Evolutionary conservation across 2,113 vertebrate species (phyloP).

Genomic region (Aspiorhynchus laticeps): DNA sequence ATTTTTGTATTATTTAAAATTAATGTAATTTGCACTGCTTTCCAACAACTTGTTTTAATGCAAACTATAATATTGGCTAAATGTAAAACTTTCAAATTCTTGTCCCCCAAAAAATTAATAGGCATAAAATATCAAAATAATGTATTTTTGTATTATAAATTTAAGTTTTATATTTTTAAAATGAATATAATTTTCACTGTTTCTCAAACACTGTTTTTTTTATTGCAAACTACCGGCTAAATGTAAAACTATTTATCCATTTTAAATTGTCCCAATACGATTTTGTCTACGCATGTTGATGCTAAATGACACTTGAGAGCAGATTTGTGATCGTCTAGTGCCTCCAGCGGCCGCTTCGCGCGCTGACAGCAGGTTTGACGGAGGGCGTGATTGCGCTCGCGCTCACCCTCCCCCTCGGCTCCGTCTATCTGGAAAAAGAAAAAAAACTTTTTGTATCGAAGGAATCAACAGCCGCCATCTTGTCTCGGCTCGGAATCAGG

Average conservation of each 20-base stretch:
- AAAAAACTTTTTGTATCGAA: slow-evolving; percentile 88
- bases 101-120: neutral
- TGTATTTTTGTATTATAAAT: too few species aligned
- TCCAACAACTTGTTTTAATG: neutral
- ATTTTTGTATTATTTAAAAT: neutral
- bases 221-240: too few species aligned
- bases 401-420: slow-evolving; percentile 77
- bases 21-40: neutral
- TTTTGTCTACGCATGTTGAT: too few species aligned
- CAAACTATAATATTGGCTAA: neutral
- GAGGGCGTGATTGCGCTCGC: slow-evolving; percentile 82
- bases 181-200: too few species aligned
- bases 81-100: neutral
- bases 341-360: slow-evolving; percentile 57
- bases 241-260: too few species aligned
- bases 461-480: slow-evolving; percentile 98
- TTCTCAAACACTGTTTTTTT: too few species aligned
- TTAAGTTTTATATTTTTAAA: too few species aligned
- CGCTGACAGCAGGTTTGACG: slow-evolving; percentile 63
- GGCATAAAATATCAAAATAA: too few species aligned
- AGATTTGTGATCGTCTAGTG: slow-evolving; percentile 59
- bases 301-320: neutral
- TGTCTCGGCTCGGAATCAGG: slow-evolving; percentile 91
- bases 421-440: slow-evolving; percentile 89
- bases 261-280: too few species aligned